Percentiles rank a stretch among this genome's conserved stretches.
These are phyloP conservation scores for Phalloptychus januarius DNA, from an alignment of 2,797 vertebrate genomes.

Conservation along the genomic window DNA sequence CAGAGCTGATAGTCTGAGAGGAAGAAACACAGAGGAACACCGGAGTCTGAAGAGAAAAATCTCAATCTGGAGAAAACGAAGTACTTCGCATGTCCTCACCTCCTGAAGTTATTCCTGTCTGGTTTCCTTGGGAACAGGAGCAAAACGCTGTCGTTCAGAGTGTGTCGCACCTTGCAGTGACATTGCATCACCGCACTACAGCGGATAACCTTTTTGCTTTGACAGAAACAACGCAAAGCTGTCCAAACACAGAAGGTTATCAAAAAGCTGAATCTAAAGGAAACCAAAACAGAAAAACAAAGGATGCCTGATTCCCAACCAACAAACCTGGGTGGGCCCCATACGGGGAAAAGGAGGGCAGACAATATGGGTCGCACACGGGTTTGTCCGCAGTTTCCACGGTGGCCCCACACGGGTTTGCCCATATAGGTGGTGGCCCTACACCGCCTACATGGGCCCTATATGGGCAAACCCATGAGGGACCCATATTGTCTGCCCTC, in stretches of 20 bases:
- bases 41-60: constrained; percentile 7
- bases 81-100: constrained; percentile 41
- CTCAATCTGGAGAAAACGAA: constrained; percentile 3
- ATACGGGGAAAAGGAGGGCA: no score
- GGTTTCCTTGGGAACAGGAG: constrained; percentile 66
- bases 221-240: constrained; percentile 6
- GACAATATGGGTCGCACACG: no score
- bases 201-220: constrained; percentile 18
- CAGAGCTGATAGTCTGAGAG: constrained; percentile 32
- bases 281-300: not conserved
- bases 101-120: constrained; percentile 52
- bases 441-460: no score
- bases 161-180: constrained; percentile 9
- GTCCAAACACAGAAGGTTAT: constrained; percentile 14
- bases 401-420: no score
- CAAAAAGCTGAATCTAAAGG: constrained; percentile 1
- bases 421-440: no score
- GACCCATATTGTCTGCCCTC: no score
- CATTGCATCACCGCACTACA: constrained; percentile 35
- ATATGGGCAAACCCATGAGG: no score
- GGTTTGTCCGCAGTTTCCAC: no score
- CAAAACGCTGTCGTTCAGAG: constrained; percentile 26
- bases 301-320: constrained; percentile 19
- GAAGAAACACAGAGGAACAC: not conserved
- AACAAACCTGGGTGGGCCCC: no score